phyloP scores from a whole-genome alignment of 2,797 vertebrate genomes.

The Melanotaenia trifasciata region DNA sequence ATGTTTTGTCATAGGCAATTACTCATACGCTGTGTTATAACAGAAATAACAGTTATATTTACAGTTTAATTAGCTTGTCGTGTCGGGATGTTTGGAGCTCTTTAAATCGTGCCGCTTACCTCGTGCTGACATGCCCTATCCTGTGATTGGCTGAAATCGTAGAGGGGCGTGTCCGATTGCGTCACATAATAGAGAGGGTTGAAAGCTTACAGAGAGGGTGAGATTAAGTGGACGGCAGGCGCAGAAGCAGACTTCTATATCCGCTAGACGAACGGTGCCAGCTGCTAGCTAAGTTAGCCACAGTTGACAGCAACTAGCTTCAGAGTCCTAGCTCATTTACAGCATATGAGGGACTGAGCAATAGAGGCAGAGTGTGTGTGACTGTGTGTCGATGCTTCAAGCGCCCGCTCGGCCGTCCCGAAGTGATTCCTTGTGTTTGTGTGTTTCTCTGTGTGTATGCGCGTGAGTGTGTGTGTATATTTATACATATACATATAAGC shows the following conservation, averaged over 20 bases:
- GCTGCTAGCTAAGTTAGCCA: constrained; percentile 73
- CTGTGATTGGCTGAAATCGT: constrained; percentile 63
- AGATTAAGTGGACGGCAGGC: constrained; percentile 65
- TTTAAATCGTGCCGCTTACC: constrained; percentile 66
- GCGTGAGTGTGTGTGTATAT: constrained; percentile 15
- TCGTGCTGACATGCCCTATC: constrained; percentile 11
- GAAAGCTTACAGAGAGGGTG: constrained; percentile 44
- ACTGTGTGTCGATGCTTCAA: constrained; percentile 37
- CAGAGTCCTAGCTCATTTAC: constrained; percentile 33
- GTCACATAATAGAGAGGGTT: constrained; percentile 50
- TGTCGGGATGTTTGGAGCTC: not conserved
- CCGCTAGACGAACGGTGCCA: constrained; percentile 54
- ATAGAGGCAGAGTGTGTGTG: constrained; percentile 20
- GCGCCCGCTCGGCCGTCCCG: constrained; percentile 43
- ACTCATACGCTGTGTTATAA: too few relatives aligned
- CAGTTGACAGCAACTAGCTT: constrained; percentile 66
- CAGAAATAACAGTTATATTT: too few relatives aligned
- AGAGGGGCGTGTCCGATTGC: constrained; percentile 35
- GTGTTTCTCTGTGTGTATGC: constrained; percentile 13
- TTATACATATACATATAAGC: not conserved
- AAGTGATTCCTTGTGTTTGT: constrained; percentile 48
- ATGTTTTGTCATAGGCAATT: too few relatives aligned
- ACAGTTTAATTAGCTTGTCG: not conserved
- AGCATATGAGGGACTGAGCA: constrained; percentile 25
- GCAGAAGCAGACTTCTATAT: constrained; percentile 63